Percentiles rank a stretch among this genome's conserved stretches.
Evolutionary conservation across 2,888 invertebrate genomes (phyloP).

Genomic region (Lottia gigantea): DNA sequence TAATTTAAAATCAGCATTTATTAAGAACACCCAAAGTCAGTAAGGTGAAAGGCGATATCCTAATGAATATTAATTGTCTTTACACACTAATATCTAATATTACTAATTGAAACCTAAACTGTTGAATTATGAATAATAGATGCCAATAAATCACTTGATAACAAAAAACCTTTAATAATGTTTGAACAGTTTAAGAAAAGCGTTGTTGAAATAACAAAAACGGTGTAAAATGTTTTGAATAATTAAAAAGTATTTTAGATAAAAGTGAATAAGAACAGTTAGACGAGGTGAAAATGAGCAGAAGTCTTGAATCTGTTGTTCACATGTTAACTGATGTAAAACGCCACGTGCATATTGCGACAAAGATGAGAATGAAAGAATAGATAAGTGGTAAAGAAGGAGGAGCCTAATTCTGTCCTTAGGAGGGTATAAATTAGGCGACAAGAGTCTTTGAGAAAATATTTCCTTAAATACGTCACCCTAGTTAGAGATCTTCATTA

Average conservation of each 20-base stretch:
- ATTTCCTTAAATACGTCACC: slow-evolving; percentile 3
- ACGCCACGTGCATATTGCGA: neutral
- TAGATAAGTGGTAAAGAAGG: neutral
- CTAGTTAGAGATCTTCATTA: neutral
- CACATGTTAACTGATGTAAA: neutral
- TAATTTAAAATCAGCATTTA: too few relatives aligned
- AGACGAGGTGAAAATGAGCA: slow-evolving; percentile 20
- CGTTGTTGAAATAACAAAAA: slow-evolving; percentile 4
- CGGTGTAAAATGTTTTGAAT: neutral
- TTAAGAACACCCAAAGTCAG: too few relatives aligned
- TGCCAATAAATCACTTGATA: neutral
- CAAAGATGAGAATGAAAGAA: neutral
- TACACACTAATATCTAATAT: too few relatives aligned
- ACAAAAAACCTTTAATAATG: neutral
- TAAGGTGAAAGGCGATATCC: too few relatives aligned
- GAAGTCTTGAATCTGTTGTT: slow-evolving; percentile 15
- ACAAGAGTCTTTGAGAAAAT: neutral
- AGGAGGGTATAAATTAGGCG: neutral
- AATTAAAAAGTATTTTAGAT: slow-evolving; percentile 4
- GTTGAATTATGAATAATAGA: slow-evolving; percentile 1
- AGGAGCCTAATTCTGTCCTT: slow-evolving; percentile 1
- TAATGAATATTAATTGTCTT: too few relatives aligned
- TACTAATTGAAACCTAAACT: too few relatives aligned
- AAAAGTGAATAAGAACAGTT: slow-evolving; percentile 8
- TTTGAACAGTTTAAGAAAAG: neutral